Evolutionary conservation across 2,888 invertebrate genomes (phyloP), one percentile per base, ranked within the genome.

Genomic region (Tiliacea aurago): DNA sequence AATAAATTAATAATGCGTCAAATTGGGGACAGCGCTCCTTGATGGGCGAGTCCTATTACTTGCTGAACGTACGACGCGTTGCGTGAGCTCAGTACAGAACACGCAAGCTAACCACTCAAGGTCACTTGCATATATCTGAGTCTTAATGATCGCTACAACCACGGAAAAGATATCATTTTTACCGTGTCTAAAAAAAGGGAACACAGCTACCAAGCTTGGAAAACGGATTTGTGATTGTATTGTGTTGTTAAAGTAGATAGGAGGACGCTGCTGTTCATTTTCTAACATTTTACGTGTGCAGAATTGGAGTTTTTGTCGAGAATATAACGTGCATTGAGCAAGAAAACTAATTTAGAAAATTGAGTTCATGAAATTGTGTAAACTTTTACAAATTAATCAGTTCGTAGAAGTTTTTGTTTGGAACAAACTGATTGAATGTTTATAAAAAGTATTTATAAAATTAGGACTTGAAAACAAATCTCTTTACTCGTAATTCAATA

Each of bases 381-480:
- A 56, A 37, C 43, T 70, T 69, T 70, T 23, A 51, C 78, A 51
- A 70, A 70, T 74, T 56, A 78, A 78, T 70, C 78, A 49, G 70
- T 70, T 58, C n/a, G 23, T 4, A 37, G 70, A 43, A 58, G 43
- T 78, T 70, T 37, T 33, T 69, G 49, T 74, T 78, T 70, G 20
- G 4, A 78, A 20, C 23, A 4, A 41, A 23, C 70, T 78, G 47
- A 69, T 78, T 33, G 33, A 41, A 56, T 56, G 56, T 58, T 45
- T 58, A 49, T 69, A 69, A 69, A 64, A 69, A n/a, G 49, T 78
- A 20, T 70, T 43, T 33, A 15, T 56, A 23, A 13, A 41, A 56
- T 47, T 23, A 13, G 18, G 67, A 67, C 28, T 47, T 18, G 2
- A 10, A 4, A 45, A n/a, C 23, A 9, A 37, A 0, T 45, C 2